A percentile compares a stretch with the other conserved stretches of the same genome.
These are phyloP conservation scores for Phyllopteryx taeniolatus DNA, from an alignment of 2,113 vertebrate genomes.

Conservation along the genomic window DNA sequence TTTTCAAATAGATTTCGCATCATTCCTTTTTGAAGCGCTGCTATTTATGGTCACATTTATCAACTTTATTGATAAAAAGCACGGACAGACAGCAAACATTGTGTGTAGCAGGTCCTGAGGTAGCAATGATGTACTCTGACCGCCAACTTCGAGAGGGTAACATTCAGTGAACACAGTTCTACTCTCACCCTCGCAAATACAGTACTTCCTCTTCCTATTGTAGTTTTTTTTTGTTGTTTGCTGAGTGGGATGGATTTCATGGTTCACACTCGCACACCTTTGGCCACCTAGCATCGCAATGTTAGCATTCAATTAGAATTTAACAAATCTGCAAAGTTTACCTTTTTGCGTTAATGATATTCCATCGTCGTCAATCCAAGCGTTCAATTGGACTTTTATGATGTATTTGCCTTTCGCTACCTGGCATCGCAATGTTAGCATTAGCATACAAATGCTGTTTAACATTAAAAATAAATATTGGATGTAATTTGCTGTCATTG, in stretches of 20 bases:
- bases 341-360: background rate
- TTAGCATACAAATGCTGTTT: background rate
- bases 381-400: background rate
- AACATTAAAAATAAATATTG: background rate
- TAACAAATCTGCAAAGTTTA: background rate
- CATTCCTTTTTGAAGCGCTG: constrained; percentile 74
- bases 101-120: constrained; percentile 7
- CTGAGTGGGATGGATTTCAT: background rate
- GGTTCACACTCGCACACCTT: background rate
- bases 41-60: constrained; percentile 67
- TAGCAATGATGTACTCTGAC: constrained; percentile 35
- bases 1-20: constrained; percentile 58
- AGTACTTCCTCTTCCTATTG: background rate
- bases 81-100: constrained; percentile 17
- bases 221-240: background rate
- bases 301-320: background rate
- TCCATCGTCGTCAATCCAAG: background rate
- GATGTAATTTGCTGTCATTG: background rate
- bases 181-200: background rate
- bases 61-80: constrained; percentile 40
- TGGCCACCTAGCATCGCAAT: too few species aligned
- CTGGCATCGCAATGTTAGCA: background rate
- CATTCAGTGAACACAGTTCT: constrained; percentile 49
- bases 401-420: background rate
- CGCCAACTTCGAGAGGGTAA: constrained; percentile 58